Evolutionary conservation across 2,113 vertebrate species (phyloP), one percentile per base, ranked within the genome.

Genomic region (Tragelaphus buxtoni): DNA sequence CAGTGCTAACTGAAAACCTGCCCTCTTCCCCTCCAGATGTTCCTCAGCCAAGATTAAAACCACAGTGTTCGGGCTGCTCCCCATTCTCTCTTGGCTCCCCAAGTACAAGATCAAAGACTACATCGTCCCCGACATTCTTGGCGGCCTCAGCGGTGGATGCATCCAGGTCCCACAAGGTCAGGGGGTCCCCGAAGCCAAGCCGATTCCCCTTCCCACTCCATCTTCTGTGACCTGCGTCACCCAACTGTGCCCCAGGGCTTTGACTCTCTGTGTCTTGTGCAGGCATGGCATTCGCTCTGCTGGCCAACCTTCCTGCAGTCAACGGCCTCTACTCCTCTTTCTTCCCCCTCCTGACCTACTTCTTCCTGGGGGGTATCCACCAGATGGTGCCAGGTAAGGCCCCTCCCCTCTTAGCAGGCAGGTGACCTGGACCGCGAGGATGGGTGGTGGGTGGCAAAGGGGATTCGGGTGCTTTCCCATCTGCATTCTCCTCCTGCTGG

Each of bases 251-350:
- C 17, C 88, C 83, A 69, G 42, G 96, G 39, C 18, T 45, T 18
- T 3, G 13, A 22, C 39, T 63, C 72, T 60, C 80, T 84, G 5
- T 42, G 1, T 97, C 85, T 96, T 91, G 97, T 96, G 22, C 97
- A 99, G 99, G 99, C 30, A 99, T 99, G 99, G 99, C 99, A 0
- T 99, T 99, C 4, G 99, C 99, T 0, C 98, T 99, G 53, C 98
- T 99, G 97, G 99, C 99, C 93, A 99, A 99, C 85, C 99, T 99
- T 26, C 99, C 99, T n/a, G 99, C 99, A 0, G 99, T 99, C 98
- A 99, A 99, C 0, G 99, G 99, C 30, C 99, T 99, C 97, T 99
- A 99, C 98, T 99, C 99, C 24, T 99, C 99, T 77, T 99, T 99
- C 98, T 99, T 99, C 97, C 99, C 99, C 4, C 98, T 99, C 97